Base-by-base conservation (phyloP, 2,797 vertebrate genomes). In the Chelmon rostratus region DNA sequence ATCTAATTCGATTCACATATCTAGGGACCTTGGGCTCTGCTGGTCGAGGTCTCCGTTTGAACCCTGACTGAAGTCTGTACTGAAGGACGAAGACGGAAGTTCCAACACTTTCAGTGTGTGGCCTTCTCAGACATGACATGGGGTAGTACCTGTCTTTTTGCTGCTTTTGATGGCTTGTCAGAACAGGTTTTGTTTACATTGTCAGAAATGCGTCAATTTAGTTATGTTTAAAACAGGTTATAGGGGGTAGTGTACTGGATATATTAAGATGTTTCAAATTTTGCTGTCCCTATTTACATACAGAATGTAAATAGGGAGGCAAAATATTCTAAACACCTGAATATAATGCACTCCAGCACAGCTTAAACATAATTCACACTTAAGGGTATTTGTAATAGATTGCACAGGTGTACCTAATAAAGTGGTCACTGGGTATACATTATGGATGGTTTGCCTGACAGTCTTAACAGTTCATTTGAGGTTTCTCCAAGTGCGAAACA, bases 1-100 rank as follows among this genome's bases (percentile, higher is more conserved):
- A 91, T 95, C 95, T 96, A 95, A 96, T 94, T 95, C 90, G 90
- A 96, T 96, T 95, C 95, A 95, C 96, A 94, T 95, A 89, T 96
- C 89, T 96, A 96, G 96, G 96, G 94, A 95, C 94, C 95, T 95
- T 95, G 96, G 95, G 95, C 94, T 95, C 94, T 89, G 95, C 94
- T 96, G 95, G 93, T 95, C 89, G 95, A 96, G 92, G 95, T 95
- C 94, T 95, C 91, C 95, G 85, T 93, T 95, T 94, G 94, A 95
- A 94, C 92, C 95, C 95, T 91, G 95, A 94, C 93, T 92, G 94
- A 94, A 90, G 93, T 95, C 90, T 94, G 93, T 95, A 93, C 94
- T 94, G 93, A 95, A 92, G 95, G 93, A 95, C 38, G 95, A 96
- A 95, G 96, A 96, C 59, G 87, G 95, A 94, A 94, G 94, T 95